phyloP scores from a whole-genome alignment of 2,888 invertebrate genomes.

The Pristionchus arcanus region DNA sequence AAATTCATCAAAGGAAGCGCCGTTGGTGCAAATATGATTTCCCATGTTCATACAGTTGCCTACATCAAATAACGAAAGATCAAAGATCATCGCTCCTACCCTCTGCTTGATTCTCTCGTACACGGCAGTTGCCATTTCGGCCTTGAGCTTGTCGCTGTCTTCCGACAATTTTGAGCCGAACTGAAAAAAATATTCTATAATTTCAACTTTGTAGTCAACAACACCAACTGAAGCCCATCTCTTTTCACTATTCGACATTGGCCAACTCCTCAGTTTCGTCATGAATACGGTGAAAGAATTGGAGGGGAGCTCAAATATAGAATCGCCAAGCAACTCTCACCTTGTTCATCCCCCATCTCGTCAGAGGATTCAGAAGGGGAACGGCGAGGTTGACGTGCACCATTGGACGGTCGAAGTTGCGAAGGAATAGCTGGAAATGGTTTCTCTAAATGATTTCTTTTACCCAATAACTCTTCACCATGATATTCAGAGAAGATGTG shows the following conservation, averaged over 20 bases:
- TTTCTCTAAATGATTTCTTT: background rate
- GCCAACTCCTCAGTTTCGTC: too few relatives aligned
- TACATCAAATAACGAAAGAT: background rate
- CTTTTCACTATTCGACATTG: too few relatives aligned
- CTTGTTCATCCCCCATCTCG: background rate
- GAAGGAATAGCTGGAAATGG: conserved; percentile 31
- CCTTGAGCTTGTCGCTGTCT: conserved; percentile 11
- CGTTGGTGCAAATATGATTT: background rate
- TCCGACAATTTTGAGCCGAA: background rate
- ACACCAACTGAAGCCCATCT: too few relatives aligned
- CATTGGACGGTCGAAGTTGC: conserved; percentile 34
- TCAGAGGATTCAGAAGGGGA: background rate
- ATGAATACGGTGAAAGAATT: too few relatives aligned
- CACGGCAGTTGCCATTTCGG: background rate
- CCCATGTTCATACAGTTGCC: background rate
- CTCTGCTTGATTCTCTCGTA: conserved; percentile 10
- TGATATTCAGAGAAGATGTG: too few relatives aligned
- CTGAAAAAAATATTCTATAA: background rate
- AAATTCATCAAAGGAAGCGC: background rate
- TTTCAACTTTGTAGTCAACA: background rate
- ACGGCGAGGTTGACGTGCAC: conserved; percentile 32
- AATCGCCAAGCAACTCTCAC: background rate
- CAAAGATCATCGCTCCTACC: background rate
- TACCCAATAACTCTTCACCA: background rate
- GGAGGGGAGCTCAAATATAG: background rate